These are phyloP conservation scores for Oryzias curvinotus DNA, from an alignment of 2,113 vertebrate genomes.

Conservation along the genomic window DNA sequence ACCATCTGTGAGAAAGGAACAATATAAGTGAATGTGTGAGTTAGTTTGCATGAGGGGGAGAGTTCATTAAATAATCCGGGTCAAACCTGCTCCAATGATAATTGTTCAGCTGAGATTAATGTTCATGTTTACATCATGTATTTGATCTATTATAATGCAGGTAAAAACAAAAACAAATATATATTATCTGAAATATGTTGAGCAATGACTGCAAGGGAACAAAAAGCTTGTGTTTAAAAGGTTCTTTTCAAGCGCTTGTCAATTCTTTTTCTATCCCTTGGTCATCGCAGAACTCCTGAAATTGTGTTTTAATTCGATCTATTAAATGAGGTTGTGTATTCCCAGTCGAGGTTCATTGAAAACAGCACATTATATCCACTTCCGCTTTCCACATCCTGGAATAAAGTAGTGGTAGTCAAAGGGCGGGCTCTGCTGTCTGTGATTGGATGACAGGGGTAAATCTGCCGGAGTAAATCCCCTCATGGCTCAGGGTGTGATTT, in stretches of 20 bases:
- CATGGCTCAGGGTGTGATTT: slow-evolving; percentile 63
- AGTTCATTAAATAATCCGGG: slow-evolving; percentile 49
- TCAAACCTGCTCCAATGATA: slow-evolving; percentile 19
- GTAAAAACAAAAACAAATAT: neutral
- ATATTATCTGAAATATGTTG: neutral
- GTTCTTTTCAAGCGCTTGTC: too few species aligned
- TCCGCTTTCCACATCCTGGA: slow-evolving; percentile 9
- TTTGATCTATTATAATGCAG: neutral
- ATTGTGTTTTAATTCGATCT: neutral
- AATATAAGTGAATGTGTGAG: slow-evolving; percentile 9
- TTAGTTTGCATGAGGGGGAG: neutral
- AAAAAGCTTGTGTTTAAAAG: neutral
- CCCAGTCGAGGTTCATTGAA: slow-evolving; percentile 21
- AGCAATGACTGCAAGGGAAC: neutral
- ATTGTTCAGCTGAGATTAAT: slow-evolving; percentile 3
- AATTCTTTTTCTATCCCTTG: neutral
- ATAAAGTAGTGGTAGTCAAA: slow-evolving; percentile 38
- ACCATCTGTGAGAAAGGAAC: slow-evolving; percentile 62
- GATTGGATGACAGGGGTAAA: slow-evolving; percentile 71
- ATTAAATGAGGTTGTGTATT: neutral
- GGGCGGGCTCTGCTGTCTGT: slow-evolving; percentile 13
- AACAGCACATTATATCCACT: slow-evolving; percentile 8
- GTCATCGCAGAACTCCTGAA: neutral
- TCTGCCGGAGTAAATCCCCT: slow-evolving; percentile 65
- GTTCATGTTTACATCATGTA: slow-evolving; percentile 6